phyloP scores from a whole-genome alignment of 1,140 invertebrate species.

The Lycorma delicatula region DNA sequence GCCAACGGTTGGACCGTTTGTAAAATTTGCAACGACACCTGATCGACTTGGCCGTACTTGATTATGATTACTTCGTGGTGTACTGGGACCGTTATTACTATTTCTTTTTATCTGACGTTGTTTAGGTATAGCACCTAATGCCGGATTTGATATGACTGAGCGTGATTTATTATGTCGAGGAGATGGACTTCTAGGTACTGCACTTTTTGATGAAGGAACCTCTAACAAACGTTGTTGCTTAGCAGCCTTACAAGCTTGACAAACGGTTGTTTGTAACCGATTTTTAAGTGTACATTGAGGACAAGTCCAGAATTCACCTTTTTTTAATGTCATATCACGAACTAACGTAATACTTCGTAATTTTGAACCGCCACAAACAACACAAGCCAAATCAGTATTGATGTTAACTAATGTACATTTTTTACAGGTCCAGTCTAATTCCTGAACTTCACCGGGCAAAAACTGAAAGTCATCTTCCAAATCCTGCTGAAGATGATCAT shows the following conservation, averaged over 20 bases:
- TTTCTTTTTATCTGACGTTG: conserved; percentile 24
- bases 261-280: conserved; percentile 55
- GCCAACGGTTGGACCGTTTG: not conserved
- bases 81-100: conserved; percentile 24
- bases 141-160: not conserved
- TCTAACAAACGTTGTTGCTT: conserved; percentile 30
- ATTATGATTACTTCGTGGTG: conserved; percentile 32
- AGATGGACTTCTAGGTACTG: conserved; percentile 37
- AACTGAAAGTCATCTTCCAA: conserved; percentile 44
- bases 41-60: conserved; percentile 28
- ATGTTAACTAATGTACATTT: conserved; percentile 81
- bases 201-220: conserved; percentile 19
- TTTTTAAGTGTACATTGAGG: conserved; percentile 76
- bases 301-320: conserved; percentile 68
- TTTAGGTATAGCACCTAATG: conserved; percentile 33
- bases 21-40: conserved; percentile 3
- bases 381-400: conserved; percentile 55
- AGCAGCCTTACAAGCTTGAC: conserved; percentile 67
- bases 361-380: conserved; percentile 74
- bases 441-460: conserved; percentile 34
- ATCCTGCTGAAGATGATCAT: conserved; percentile 36
- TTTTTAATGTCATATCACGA: conserved; percentile 57
- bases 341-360: conserved; percentile 53
- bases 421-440: conserved; percentile 66
- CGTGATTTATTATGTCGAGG: conserved; percentile 29